A percentile compares a stretch with the other conserved stretches of the same genome.
These are phyloP conservation scores for Ormyrus pomaceus DNA, from an alignment of 2,888 invertebrate species.

Conservation along the genomic window DNA sequence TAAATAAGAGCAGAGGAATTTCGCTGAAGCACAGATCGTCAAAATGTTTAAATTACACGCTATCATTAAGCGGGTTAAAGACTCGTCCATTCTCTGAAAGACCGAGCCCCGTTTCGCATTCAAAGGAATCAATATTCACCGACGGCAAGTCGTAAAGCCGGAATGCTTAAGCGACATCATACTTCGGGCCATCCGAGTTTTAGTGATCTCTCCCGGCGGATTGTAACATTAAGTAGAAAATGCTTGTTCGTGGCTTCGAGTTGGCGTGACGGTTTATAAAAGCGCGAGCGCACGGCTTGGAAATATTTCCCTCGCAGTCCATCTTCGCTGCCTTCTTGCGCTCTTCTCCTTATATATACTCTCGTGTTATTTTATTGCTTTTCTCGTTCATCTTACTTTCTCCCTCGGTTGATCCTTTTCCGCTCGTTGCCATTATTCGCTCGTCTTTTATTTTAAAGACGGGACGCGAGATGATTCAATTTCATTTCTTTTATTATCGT, in stretches of 20 bases:
- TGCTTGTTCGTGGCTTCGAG: neutral
- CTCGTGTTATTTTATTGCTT: slow-evolving; percentile 36
- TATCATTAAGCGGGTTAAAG: slow-evolving; percentile 16
- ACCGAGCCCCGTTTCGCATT: neutral
- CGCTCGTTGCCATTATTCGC: neutral
- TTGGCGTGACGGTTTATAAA: slow-evolving; percentile 21
- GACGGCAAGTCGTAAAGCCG: neutral
- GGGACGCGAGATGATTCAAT: neutral
- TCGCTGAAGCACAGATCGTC: slow-evolving; percentile 12
- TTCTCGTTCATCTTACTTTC: slow-evolving; percentile 33
- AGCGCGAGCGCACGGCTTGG: neutral
- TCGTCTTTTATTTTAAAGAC: neutral
- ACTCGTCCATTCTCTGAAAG: neutral
- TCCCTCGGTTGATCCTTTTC: neutral
- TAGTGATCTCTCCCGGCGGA: slow-evolving; percentile 10
- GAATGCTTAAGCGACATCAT: neutral
- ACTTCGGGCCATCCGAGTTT: neutral
- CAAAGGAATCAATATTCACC: neutral
- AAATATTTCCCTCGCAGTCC: slow-evolving; percentile 1
- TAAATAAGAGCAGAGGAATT: too few species aligned
- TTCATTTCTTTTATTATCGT: neutral
- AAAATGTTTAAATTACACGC: neutral
- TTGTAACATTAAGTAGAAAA: slow-evolving; percentile 3
- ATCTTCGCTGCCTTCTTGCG: slow-evolving; percentile 29
- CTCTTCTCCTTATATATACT: neutral